Percentiles rank a stretch among this genome's conserved stretches.
Evolutionary conservation across 2,797 vertebrate genomes (phyloP).

Genomic region (Aeoliscus strigatus): DNA sequence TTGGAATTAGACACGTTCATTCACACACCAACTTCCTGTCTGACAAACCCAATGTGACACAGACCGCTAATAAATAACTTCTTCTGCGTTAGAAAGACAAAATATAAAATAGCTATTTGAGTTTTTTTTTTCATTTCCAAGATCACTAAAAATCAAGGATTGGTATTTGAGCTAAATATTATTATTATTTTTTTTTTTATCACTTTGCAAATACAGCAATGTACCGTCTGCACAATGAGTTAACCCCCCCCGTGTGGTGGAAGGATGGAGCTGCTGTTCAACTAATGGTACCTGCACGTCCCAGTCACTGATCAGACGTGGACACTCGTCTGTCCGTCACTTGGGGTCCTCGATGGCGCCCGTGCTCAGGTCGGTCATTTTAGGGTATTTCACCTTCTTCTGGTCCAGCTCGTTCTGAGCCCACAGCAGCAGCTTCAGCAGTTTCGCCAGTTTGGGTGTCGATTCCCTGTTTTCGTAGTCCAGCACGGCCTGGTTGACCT

Average conservation of each 20-base stretch:
- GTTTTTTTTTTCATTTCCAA: slow-evolving; percentile 29
- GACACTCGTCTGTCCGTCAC: slow-evolving; percentile 78
- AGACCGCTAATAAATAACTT: slow-evolving; percentile 52
- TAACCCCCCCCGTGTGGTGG: slow-evolving; percentile 54
- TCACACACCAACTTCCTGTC: slow-evolving; percentile 15
- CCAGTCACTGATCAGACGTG: too few species aligned
- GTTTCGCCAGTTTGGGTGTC: slow-evolving; percentile 95
- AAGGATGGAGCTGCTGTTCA: slow-evolving; percentile 56
- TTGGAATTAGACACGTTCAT: slow-evolving; percentile 7
- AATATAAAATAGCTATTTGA: slow-evolving; percentile 53
- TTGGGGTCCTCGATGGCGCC: slow-evolving; percentile 94
- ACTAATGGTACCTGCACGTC: slow-evolving; percentile 69
- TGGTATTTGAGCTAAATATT: slow-evolving; percentile 38
- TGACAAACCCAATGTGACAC: slow-evolving; percentile 27
- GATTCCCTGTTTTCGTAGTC: slow-evolving; percentile 98
- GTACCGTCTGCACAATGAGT: slow-evolving; percentile 64
- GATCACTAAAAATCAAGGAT: slow-evolving; percentile 41
- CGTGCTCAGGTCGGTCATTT: slow-evolving; percentile 99
- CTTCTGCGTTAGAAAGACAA: slow-evolving; percentile 41
- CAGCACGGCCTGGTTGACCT: slow-evolving; percentile 96
- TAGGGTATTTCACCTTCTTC: slow-evolving; percentile 99
- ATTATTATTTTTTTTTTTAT: too few species aligned
- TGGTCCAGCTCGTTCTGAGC: slow-evolving; percentile 99
- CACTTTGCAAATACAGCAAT: slow-evolving; percentile 64
- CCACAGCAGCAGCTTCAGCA: slow-evolving; percentile 96